phyloP scores from a whole-genome alignment of 2,888 invertebrate genomes.

The Andrena chrysosceles region DNA sequence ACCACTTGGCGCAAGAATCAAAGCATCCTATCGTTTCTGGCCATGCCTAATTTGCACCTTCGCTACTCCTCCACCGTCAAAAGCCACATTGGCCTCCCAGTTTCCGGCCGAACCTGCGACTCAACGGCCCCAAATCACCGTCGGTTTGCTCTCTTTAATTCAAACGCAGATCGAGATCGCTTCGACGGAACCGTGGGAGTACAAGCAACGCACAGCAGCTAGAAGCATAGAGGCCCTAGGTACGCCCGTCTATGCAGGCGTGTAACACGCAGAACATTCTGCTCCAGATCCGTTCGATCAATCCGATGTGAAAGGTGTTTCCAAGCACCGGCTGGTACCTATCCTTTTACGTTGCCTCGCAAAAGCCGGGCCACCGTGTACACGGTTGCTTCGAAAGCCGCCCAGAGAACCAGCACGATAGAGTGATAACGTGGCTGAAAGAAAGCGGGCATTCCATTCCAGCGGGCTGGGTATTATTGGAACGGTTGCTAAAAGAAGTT shows the following conservation, averaged over 20 bases:
- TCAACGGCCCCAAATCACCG: slow-evolving; percentile 2
- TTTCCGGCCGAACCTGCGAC: not conserved
- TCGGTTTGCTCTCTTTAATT: not conserved
- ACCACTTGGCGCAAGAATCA: no score
- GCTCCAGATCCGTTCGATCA: slow-evolving; percentile 69
- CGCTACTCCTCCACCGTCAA: no score
- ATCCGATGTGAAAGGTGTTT: slow-evolving; percentile 63
- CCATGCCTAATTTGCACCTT: no score
- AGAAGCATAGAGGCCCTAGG: slow-evolving; percentile 20
- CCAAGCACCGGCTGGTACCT: slow-evolving; percentile 60
- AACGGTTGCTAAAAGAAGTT: slow-evolving; percentile 19
- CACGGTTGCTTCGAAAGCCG: slow-evolving; percentile 27
- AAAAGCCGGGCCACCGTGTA: slow-evolving; percentile 35
- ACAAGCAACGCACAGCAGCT: slow-evolving; percentile 25
- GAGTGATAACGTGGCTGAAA: slow-evolving; percentile 56
- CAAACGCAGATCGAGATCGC: not conserved
- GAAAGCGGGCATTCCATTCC: slow-evolving; percentile 56
- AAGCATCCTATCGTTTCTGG: no score
- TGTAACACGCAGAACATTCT: slow-evolving; percentile 70
- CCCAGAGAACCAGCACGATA: slow-evolving; percentile 45
- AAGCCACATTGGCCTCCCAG: not conserved
- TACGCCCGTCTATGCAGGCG: slow-evolving; percentile 21
- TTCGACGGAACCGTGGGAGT: not conserved
- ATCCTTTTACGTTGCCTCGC: slow-evolving; percentile 64
- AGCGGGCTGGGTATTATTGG: slow-evolving; percentile 37